phyloP scores from a whole-genome alignment of 2,797 vertebrate species.

The Danio choprae region DNA sequence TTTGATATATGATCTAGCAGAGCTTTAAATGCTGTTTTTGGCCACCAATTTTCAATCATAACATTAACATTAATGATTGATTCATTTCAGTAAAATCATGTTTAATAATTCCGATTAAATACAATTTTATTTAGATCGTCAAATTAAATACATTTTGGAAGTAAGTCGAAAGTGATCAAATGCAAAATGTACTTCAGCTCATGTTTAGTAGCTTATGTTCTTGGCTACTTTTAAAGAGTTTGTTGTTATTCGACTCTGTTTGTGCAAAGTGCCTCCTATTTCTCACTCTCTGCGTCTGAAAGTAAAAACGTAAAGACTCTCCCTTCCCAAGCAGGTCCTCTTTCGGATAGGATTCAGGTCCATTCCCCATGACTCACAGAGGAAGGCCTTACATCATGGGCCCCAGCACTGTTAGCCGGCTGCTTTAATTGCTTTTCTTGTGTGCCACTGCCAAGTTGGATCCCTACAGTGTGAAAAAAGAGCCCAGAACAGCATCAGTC shows the following conservation, averaged over 20 bases:
- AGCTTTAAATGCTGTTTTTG: background rate
- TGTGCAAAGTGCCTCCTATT: background rate
- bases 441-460: conserved; percentile 63
- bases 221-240: background rate
- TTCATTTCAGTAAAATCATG: background rate
- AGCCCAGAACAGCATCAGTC: conserved; percentile 49
- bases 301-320: background rate
- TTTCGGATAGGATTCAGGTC: conserved; percentile 38
- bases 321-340: conserved; percentile 29
- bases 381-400: conserved; percentile 58
- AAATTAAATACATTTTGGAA: too few relatives aligned
- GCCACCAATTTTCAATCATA: background rate
- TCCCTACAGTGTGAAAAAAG: conserved; percentile 60
- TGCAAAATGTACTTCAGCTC: background rate
- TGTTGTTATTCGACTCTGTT: background rate
- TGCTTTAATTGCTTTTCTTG: conserved; percentile 63
- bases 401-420: conserved; percentile 58
- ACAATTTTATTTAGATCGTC: too few relatives aligned
- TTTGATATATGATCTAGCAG: background rate
- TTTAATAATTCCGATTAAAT: too few relatives aligned
- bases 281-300: background rate
- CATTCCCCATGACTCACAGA: conserved; percentile 56
- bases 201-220: background rate
- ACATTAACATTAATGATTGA: background rate
- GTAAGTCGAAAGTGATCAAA: too few relatives aligned